Evolutionary conservation across 2,888 invertebrate genomes (phyloP), one percentile per base, ranked within the genome.

Genomic region (Dynastes maya): DNA sequence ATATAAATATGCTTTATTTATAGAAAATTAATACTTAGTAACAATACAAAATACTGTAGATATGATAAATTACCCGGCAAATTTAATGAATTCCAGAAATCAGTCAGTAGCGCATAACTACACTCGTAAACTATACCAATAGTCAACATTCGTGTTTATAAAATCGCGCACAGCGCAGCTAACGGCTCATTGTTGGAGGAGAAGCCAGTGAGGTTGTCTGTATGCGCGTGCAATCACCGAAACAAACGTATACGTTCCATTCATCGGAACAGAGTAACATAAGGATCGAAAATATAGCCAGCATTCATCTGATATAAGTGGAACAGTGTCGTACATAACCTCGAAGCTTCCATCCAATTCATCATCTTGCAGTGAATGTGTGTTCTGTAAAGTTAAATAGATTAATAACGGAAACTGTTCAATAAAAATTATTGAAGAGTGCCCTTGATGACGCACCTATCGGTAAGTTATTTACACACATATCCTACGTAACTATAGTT

Each of bases 401-500:
- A 55, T 55, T 55, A 63, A 13, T 63, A 63, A 63, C 63, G 63
- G 37, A 22, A 58, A 22, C 55, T 51, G 40, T 40, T 16, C 58
- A 40, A 61, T 61, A 72, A 72, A 40, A 72, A 53, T 27, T 40
- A 37, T 22, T 72, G 22, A 53, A 58, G 55, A 58, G 76, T 49
- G 77, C 55, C 45, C 68, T 77, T 71, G 71, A 77, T 77, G 77
- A 77, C 77, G 77, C 77, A 71, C 64, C 45, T 53, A 61, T 63
- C 51, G 32, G 77, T 77, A 71, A 77, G 77, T 77, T 53, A 32
- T 40, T 40, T 49, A 45, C 40, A 16, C 63, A 45, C 32, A 37
- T 2, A 37, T 37, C 45, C 55, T 45, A 32, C 6, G 45, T 45
- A 45, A 45, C 45, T 45, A 75, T 75, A 51, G 55, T 16, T 58